Conservation (phyloP, 2,113 vertebrate species). For the Scopus umbretta region DNA sequence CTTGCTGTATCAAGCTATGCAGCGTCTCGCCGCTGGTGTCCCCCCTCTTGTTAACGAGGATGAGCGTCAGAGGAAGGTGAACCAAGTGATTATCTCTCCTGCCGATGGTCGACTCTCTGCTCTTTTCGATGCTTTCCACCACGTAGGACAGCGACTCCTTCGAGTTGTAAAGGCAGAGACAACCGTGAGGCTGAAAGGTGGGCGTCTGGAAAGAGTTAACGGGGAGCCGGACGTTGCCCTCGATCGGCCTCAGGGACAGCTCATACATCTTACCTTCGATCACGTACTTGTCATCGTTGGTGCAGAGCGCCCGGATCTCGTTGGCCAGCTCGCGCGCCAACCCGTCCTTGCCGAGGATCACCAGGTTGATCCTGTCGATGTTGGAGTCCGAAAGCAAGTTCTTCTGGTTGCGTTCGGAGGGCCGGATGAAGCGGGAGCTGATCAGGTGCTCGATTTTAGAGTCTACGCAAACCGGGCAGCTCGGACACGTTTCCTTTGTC, state of each 20-base stretch:
- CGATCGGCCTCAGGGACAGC: slow-evolving; percentile 88
- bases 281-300: slow-evolving; percentile 89
- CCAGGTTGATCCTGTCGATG: slow-evolving; percentile 89
- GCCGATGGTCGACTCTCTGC: slow-evolving; percentile 82
- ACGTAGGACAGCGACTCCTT: slow-evolving; percentile 95
- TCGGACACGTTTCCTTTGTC: slow-evolving; percentile 94
- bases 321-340: slow-evolving; percentile 92
- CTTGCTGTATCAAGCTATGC: slow-evolving; percentile 90
- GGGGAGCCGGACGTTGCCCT: slow-evolving; percentile 93
- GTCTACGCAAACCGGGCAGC: slow-evolving; percentile 85
- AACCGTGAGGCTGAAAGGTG: slow-evolving; percentile 93
- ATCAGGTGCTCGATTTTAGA: slow-evolving; percentile 90
- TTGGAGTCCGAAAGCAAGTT: slow-evolving; percentile 70
- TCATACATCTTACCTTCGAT: slow-evolving; percentile 94
- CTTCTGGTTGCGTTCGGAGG: slow-evolving; percentile 82
- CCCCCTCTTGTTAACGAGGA: slow-evolving; percentile 89
- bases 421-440: slow-evolving; percentile 75
- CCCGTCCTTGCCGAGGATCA: slow-evolving; percentile 94
- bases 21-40: slow-evolving; percentile 89
- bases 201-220: slow-evolving; percentile 96
- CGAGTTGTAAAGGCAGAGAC: slow-evolving; percentile 96
- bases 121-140: slow-evolving; percentile 92
- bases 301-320: slow-evolving; percentile 93
- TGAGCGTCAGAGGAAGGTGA: slow-evolving; percentile 83
- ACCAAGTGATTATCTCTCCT: slow-evolving; percentile 80